Evolutionary conservation across 2,888 invertebrate genomes (phyloP).

Genomic region (Aleiodes alternator): DNA sequence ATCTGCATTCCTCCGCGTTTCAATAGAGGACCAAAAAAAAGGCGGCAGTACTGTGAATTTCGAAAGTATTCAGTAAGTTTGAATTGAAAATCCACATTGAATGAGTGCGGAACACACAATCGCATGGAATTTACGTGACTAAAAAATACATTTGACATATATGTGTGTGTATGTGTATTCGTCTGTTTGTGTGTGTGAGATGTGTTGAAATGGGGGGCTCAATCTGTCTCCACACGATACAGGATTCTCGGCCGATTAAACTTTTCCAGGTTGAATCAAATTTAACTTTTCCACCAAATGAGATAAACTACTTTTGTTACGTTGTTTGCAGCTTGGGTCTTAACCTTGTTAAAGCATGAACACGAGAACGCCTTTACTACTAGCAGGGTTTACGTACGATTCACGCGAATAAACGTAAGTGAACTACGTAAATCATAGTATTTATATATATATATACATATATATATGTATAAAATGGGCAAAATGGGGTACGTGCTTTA

Average conservation of each 20-base stretch:
- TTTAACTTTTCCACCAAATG: constrained; percentile 67
- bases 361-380: constrained; percentile 56
- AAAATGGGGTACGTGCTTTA: too few relatives aligned
- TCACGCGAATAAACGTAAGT: constrained; percentile 33
- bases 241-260: constrained; percentile 69
- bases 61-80: neutral
- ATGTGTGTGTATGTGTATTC: neutral
- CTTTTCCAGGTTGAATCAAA: constrained; percentile 69
- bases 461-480: constrained; percentile 5
- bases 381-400: constrained; percentile 44
- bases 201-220: neutral
- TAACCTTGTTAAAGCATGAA: constrained; percentile 64
- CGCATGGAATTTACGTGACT: neutral
- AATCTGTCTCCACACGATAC: constrained; percentile 15
- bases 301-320: constrained; percentile 68
- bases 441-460: neutral
- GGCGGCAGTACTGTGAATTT: too few relatives aligned
- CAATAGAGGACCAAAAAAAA: too few relatives aligned
- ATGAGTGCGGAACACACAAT: neutral
- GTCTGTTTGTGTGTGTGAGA: too few relatives aligned
- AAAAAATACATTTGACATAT: neutral
- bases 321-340: constrained; percentile 56
- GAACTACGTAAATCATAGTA: neutral
- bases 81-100: constrained; percentile 7
- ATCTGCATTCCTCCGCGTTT: too few relatives aligned